Percentiles rank a stretch among this genome's conserved stretches.
phyloP scores from a whole-genome alignment of 2,113 vertebrate genomes.

The Glareola pratincola region DNA sequence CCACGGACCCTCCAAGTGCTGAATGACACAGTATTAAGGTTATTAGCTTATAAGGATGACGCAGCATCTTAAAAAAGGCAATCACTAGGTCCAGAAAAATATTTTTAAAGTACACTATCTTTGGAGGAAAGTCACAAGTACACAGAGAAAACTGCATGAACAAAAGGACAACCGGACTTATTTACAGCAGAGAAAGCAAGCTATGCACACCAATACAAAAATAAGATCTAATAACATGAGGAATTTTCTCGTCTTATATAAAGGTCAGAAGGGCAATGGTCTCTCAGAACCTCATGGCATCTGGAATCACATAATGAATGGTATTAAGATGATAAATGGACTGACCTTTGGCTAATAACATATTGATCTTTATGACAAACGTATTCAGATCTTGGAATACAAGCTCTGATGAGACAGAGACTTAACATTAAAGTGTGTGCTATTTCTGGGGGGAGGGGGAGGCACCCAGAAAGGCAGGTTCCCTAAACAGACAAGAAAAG shows the following conservation, averaged over 20 bases:
- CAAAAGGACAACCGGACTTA: neutral
- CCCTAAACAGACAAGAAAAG: neutral
- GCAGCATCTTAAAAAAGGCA: neutral
- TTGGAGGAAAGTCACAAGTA: constrained; percentile 3
- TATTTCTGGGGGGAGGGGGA: neutral
- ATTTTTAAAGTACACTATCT: neutral
- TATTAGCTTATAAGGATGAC: neutral
- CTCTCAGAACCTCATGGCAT: neutral
- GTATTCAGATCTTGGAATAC: neutral
- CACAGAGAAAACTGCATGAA: neutral
- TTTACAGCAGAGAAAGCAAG: neutral
- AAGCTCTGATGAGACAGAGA: neutral
- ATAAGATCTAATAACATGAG: constrained; percentile 42
- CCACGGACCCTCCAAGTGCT: accelerated
- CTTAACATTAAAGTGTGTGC: neutral
- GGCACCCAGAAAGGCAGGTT: neutral
- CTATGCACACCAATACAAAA: neutral
- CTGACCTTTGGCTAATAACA: constrained; percentile 52
- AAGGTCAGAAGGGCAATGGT: neutral
- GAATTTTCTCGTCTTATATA: neutral
- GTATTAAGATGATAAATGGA: constrained; percentile 21
- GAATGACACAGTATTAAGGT: neutral
- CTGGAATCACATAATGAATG: neutral
- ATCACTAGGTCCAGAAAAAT: neutral
- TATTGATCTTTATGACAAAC: neutral